Evolutionary conservation across 2,113 vertebrate species (phyloP), one percentile per base, ranked within the genome.

Genomic region (Phoxinus phoxinus): DNA sequence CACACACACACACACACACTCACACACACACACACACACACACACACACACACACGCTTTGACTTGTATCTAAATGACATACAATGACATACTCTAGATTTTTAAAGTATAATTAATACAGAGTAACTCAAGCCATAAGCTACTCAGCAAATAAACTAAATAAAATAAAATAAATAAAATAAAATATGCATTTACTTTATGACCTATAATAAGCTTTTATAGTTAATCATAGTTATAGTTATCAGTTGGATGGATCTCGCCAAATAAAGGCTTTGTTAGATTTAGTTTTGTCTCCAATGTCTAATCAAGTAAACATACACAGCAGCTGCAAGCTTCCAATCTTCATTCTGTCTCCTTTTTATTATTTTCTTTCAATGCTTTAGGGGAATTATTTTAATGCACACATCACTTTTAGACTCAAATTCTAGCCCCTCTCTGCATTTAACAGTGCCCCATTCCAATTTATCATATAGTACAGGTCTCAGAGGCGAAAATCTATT

Each of bases 311-410:
- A 80, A 13, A 78, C 51, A 86, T 65, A 59, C 21, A 81, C 78
- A 71, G 48, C 87, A 83, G 79, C 79, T 86, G 80, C 80, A 79
- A 58, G 65, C 72, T 56, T 73, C 53, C 84, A 67, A 46, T 76
- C 63, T 65, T 73, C 13, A 80, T 84, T 85, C 25, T 85, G 59
- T 75, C 1, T 41, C 69, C 8, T 41, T 72, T 72, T 37, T 71
- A 35, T 17, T 69, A 37, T 69, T 35, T 67, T 67, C 30, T 19
- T 35, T 67, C 8, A 6, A 11, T 44, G 67, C 9, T 37, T 35
- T 23, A 71, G 17, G 25, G 4, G 9, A 19, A 21, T 21, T 19
- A 17, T 51, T 9, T 1, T 3, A 9, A 53, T 53, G 46, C 27
- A 77, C 19, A 4, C 6, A 51, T 27, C 44, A 53, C 25, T 12